Evolutionary conservation across 2,113 vertebrate genomes (phyloP), one percentile per base, ranked within the genome.

Genomic region (Todiramphus chloris): DNA sequence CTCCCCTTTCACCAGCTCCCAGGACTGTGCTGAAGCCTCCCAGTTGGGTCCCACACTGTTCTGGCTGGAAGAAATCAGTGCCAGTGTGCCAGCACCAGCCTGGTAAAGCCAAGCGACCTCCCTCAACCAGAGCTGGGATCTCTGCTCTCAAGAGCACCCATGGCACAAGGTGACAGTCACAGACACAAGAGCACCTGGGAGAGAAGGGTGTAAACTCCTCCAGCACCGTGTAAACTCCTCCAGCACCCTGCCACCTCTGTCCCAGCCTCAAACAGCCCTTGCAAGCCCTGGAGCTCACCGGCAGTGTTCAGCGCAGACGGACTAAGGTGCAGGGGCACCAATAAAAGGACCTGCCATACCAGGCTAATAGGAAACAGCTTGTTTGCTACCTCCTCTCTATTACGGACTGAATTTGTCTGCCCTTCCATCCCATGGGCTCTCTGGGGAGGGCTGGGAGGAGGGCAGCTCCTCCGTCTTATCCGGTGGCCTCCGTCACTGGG

Each of bases 151-250:
- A 14, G 17, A 62, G 33, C 58, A 70, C 73, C 43, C 17, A 1
- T 0, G 27, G 87, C 81, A 66, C n/a, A 15, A 63, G 59, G 83
- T 9, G 83, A 94, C 67, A 60, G 39, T 28, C 67, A 73, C 33
- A 50, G 68, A 3, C 35, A 35, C 0, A 1, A 78, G 6, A 33
- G 46, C 5, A 10, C 6, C 17, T 44, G 48, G 25, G 13, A 74
- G 31, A 58, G 20, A 7, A 41, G 4, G 30, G 10, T 48, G 44
- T 13, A 17, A 33, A 56, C 30, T 25, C 59, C n/a, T 37, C 27
- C 35, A 25, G 59, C 59, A 62, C 23, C 27, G 20, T 35, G 27
- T 20, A 17, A 31, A 56, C 28, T 35, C 59, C n/a, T 35, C 25
- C n/a, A 37, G 60, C 60, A 62, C 25, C 27, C 28, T 35, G 28